phyloP scores from a whole-genome alignment of 2,113 vertebrate genomes.

The Mesitornis unicolor region DNA sequence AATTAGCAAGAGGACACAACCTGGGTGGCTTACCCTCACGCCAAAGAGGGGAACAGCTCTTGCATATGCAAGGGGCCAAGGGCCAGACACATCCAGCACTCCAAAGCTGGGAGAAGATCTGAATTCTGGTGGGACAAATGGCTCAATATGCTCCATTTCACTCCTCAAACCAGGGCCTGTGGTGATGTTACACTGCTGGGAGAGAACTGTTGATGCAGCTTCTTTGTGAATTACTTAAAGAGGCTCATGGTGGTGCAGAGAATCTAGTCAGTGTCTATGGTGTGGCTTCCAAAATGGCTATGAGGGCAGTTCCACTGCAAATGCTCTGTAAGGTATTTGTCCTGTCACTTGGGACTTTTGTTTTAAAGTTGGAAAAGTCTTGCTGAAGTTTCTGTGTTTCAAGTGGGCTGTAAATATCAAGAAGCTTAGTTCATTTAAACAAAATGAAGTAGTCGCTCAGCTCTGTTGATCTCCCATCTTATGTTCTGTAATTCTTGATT shows the following conservation, averaged over 20 bases:
- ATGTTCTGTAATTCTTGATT: not conserved
- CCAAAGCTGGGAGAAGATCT: not conserved
- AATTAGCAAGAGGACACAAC: not conserved
- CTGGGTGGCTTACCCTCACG: not conserved
- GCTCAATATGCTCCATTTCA: not conserved
- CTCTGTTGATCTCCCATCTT: not conserved
- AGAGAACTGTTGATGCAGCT: not conserved
- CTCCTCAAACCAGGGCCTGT: not conserved
- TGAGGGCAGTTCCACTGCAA: not conserved
- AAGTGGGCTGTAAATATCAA: not conserved
- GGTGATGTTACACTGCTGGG: not conserved
- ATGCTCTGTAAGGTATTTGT: not conserved
- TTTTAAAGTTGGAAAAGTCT: not conserved
- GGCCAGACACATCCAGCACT: not conserved
- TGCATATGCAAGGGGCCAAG: not conserved
- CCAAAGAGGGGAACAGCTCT: not conserved
- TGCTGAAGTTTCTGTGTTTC: not conserved
- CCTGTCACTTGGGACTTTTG: not conserved
- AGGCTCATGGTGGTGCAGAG: not conserved
- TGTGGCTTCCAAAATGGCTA: not conserved
- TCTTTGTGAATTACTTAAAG: not conserved
- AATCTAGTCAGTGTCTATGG: not conserved
- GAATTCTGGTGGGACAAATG: not conserved
- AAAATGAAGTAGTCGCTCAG: not conserved
- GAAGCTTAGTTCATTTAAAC: not conserved